Conservation (phyloP, 2,113 vertebrate genomes). For the Stegastes partitus region DNA sequence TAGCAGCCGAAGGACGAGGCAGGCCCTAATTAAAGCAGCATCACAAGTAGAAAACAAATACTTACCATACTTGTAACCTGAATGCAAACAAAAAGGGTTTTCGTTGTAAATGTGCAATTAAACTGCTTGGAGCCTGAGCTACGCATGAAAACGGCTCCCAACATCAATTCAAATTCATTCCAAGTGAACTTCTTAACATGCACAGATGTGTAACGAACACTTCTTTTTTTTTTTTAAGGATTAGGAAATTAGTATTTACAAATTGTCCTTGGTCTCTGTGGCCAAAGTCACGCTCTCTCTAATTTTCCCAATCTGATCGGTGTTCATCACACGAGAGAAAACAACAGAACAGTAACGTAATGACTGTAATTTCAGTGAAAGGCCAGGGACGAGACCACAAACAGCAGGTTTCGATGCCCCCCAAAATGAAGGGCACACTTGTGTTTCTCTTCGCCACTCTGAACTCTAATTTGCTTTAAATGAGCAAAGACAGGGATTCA, state of each 20-base stretch:
- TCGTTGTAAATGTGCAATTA: conserved; percentile 59
- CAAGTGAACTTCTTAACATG: conserved; percentile 10
- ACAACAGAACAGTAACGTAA: conserved; percentile 64
- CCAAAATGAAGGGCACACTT: conserved; percentile 87
- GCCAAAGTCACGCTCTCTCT: conserved; percentile 38
- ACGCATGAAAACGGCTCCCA: background rate
- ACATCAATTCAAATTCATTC: background rate
- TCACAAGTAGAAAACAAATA: conserved; percentile 85
- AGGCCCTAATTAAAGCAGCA: conserved; percentile 86
- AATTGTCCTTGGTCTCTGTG: conserved; percentile 30
- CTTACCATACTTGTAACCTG: conserved; percentile 99
- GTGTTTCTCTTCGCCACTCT: conserved; percentile 88
- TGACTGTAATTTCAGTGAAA: conserved; percentile 81
- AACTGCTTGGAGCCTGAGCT: background rate
- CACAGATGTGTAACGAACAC: conserved; percentile 34
- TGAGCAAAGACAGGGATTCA: conserved; percentile 93
- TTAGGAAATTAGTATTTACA: conserved; percentile 53
- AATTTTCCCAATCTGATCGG: conserved; percentile 63
- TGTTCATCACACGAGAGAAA: conserved; percentile 48
- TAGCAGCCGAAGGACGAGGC: conserved; percentile 59
- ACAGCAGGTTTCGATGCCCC: conserved; percentile 86
- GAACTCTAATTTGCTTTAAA: conserved; percentile 97
- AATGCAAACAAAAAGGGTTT: conserved; percentile 91
- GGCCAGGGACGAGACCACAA: conserved; percentile 82
- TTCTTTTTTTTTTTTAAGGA: too few relatives aligned